These are phyloP conservation scores for Atta cephalotes DNA, from an alignment of 1,140 invertebrate species.

Conservation along the genomic window DNA sequence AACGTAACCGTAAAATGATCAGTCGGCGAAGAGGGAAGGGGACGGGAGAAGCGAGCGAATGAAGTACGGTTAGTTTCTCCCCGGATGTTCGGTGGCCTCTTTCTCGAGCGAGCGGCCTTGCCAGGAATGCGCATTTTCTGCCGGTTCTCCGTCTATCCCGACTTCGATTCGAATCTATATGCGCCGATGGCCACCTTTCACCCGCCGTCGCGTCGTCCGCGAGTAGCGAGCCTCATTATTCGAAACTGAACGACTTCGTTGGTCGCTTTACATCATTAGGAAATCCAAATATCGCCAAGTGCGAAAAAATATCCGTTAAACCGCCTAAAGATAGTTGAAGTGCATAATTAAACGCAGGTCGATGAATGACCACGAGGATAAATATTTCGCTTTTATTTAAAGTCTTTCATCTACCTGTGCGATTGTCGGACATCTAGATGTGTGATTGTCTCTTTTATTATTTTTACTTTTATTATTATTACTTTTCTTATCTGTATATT, in stretches of 20 bases:
- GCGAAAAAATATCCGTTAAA: neutral
- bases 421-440: too few species aligned
- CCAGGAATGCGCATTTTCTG: conserved; percentile 83
- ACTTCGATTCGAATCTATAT: conserved; percentile 72
- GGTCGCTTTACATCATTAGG: conserved; percentile 15
- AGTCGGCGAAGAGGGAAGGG: neutral
- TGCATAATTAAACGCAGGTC: neutral
- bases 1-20: conserved; percentile 65
- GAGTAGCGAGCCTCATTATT: conserved; percentile 28
- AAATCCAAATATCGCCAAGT: neutral
- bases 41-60: conserved; percentile 61
- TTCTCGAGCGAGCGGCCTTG: conserved; percentile 83
- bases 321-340: neutral
- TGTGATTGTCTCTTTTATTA: too few species aligned
- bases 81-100: conserved; percentile 84
- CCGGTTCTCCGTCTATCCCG: conserved; percentile 73
- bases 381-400: neutral
- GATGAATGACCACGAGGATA: neutral
- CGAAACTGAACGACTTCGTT: conserved; percentile 1
- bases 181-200: conserved; percentile 70
- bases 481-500: too few species aligned
- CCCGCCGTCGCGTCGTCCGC: conserved; percentile 41
- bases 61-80: conserved; percentile 85
- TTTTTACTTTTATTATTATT: too few species aligned
- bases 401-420: too few species aligned